phyloP scores from a whole-genome alignment of 2,113 vertebrate species.

The Vanacampus margaritifer region DNA sequence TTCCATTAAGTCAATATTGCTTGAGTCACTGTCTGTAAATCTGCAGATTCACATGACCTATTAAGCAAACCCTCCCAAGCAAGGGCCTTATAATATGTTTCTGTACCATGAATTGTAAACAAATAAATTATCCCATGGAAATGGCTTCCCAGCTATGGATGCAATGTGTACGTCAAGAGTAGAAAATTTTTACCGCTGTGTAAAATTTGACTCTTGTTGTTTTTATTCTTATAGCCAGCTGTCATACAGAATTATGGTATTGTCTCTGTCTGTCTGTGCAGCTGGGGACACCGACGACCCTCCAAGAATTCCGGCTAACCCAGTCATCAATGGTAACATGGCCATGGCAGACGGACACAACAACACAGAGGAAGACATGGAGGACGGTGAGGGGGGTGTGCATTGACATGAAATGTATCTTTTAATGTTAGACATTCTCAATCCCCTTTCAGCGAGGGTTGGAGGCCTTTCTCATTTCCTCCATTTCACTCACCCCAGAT shows the following conservation, averaged over 20 bases:
- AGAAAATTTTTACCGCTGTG: not conserved
- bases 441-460: not conserved
- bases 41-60: not conserved
- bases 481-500: constrained; percentile 70
- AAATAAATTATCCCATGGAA: not conserved
- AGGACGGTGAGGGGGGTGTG: constrained; percentile 83
- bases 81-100: not conserved
- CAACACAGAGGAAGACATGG: constrained; percentile 98
- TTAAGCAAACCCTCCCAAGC: not conserved
- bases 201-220: not conserved
- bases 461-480: not conserved
- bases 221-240: not conserved
- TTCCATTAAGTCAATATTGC: not conserved
- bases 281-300: constrained; percentile 97
- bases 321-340: constrained; percentile 97
- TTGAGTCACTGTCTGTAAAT: constrained; percentile 3
- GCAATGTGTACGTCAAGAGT: not conserved
- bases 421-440: not conserved
- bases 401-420: not conserved
- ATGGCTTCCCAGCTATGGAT: not conserved
- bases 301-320: constrained; percentile 95
- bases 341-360: constrained; percentile 97
- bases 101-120: not conserved
- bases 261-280: constrained; percentile 45
- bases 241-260: not conserved